These are phyloP conservation scores for Podilymbus podiceps DNA, from an alignment of 2,113 vertebrate genomes.

Conservation along the genomic window DNA sequence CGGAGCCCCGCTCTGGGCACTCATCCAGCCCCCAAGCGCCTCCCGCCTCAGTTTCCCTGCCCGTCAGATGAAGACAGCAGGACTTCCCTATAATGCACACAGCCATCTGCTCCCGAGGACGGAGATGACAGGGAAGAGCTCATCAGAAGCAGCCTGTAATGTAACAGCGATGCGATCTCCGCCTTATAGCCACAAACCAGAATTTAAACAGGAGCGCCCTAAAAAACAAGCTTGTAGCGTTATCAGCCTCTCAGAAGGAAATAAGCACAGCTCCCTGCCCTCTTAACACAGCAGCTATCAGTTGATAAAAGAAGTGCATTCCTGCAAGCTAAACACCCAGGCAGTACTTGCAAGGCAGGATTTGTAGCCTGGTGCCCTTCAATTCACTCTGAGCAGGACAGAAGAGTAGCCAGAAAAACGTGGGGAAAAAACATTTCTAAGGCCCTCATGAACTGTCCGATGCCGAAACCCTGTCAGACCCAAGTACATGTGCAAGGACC, in stretches of 20 bases:
- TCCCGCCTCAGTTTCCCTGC: neutral
- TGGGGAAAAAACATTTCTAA: neutral
- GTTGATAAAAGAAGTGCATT: neutral
- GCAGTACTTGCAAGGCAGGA: constrained; percentile 14
- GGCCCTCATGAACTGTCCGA: neutral
- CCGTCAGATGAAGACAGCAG: neutral
- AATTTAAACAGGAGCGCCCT: neutral
- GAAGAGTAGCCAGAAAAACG: neutral
- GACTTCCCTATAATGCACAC: neutral
- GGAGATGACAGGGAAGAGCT: neutral
- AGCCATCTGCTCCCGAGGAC: neutral
- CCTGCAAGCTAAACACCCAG: neutral
- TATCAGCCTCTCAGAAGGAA: neutral
- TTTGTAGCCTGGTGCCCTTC: neutral
- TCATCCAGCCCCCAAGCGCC: neutral
- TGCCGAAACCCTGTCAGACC: neutral
- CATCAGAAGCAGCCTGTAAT: neutral
- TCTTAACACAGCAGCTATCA: neutral
- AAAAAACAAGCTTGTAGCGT: neutral
- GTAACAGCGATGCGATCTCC: neutral
- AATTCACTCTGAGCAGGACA: neutral
- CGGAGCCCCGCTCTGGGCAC: neutral
- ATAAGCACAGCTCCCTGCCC: neutral
- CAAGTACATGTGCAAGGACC: neutral
- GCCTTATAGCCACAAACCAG: neutral